These are phyloP conservation scores for Myrmophylax atrothorax DNA, from an alignment of 2,113 vertebrate species.

Conservation along the genomic window DNA sequence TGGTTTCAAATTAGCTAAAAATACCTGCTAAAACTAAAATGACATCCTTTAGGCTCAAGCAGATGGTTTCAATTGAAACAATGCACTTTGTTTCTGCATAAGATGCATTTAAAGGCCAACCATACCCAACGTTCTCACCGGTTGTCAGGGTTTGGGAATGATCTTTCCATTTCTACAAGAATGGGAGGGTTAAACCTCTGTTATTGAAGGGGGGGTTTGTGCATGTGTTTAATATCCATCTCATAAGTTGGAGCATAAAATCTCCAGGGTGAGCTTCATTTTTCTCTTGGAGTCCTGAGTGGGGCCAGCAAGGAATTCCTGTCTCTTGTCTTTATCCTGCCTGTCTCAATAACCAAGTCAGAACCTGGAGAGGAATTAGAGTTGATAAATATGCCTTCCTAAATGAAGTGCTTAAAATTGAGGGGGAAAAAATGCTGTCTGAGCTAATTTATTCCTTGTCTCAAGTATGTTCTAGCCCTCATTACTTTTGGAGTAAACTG, in stretches of 20 bases:
- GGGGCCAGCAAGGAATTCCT: not conserved
- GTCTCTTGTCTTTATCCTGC: not conserved
- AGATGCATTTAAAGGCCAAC: not conserved
- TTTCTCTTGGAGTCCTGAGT: not conserved
- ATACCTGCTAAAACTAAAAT: not conserved
- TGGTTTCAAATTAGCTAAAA: not conserved
- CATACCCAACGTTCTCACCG: not conserved
- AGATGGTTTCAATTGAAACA: not conserved
- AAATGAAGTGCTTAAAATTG: not conserved
- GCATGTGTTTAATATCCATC: not conserved
- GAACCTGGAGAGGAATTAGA: not conserved
- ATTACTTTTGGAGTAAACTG: conserved; percentile 11
- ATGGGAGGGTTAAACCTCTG: not conserved
- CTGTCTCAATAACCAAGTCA: not conserved
- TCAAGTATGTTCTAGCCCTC: not conserved
- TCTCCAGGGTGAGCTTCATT: not conserved
- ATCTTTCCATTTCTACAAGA: not conserved
- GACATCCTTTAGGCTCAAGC: not conserved
- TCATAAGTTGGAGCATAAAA: not conserved
- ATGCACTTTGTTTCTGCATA: not conserved
- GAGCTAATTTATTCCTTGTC: conserved; percentile 8
- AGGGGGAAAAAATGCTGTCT: not conserved
- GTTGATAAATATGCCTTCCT: not conserved
- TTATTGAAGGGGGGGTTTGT: not conserved
- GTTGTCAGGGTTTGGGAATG: not conserved